Base-by-base conservation (phyloP, 2,888 invertebrate species). In the Gonocerus acuteangulatus region DNA sequence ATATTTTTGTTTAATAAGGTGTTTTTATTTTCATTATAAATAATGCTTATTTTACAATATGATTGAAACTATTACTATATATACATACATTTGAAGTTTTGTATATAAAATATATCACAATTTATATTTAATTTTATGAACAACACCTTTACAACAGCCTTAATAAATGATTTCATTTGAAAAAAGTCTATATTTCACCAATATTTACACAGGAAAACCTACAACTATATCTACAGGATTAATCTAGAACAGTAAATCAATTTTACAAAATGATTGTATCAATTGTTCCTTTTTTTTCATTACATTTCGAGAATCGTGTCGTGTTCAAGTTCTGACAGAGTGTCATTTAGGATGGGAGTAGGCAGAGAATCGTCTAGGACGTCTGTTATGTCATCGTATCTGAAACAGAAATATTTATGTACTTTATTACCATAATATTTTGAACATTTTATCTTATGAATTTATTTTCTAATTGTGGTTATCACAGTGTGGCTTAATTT, bases 321-420 rank as follows among this genome's bases (percentile, higher is more conserved):
- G 22, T 68, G 66, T n/a, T 69, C 68, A 42, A 68, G 54, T 44
- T 68, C 67, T 1, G 67, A 64, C 27, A 69, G 61, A 51, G 66
- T 67, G 59, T 66, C 67, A 11, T 62, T 64, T 1, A 65, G 62
- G 2, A 69, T 61, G 0, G 68, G 67, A 4, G 64, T 63, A 6
- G 68, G 68, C 19, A 69, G 61, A 2, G 67, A 52, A 54, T 68
- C 68, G 21, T 68, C 69, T n/a, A 69, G 61, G 18, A 68, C 63
- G 16, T 67, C 69, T 1, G 67, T 67, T 34, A 68, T 68, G 49
- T 68, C 68, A 6, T 69, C 69, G 23, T 67, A 68, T 57, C 68
- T 69, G 63, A 11, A 52, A 66, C 42, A 59, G 18, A n/a, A n/a
- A n/a, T n/a, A n/a, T 3, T 9, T 9, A 45, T 45, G 9, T 16